Percentiles rank a stretch among this genome's conserved stretches.
Conservation (phyloP, 1,140 invertebrate genomes). For the Hyles vespertilio region DNA sequence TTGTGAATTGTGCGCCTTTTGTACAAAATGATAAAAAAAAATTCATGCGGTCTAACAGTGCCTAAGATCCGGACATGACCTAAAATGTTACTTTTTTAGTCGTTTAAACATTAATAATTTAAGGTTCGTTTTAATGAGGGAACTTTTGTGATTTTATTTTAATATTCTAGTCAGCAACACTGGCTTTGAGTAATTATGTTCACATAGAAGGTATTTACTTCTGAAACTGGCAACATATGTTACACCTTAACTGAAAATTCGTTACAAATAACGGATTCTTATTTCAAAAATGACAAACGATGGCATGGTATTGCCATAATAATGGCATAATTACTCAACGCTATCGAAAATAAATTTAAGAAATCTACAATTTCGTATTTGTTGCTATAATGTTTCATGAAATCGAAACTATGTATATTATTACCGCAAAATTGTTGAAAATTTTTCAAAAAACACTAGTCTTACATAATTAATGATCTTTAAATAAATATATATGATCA, state of each 20-base stretch:
- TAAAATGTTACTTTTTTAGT: constrained; percentile 1
- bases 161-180: constrained; percentile 18
- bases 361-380: constrained; percentile 24
- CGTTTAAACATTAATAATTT: background rate
- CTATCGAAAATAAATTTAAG: constrained; percentile 1
- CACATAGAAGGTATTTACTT: background rate
- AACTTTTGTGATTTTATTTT: constrained; percentile 18
- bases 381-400: constrained; percentile 23
- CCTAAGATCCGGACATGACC: constrained; percentile 14
- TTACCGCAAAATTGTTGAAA: constrained; percentile 22
- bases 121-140: background rate
- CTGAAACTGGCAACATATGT: too few species aligned
- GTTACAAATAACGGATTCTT: too few species aligned
- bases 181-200: constrained; percentile 6
- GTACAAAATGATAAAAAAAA: constrained; percentile 1
- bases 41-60: constrained; percentile 23
- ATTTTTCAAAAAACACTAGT: constrained; percentile 18
- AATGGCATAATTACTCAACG: background rate
- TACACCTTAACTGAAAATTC: too few species aligned
- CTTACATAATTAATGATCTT: constrained; percentile 13
- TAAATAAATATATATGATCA: constrained; percentile 11
- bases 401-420: constrained; percentile 18
- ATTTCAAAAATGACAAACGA: background rate
- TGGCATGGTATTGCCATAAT: background rate
- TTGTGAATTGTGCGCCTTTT: background rate